Evolutionary conservation across 2,888 invertebrate species (phyloP).

Genomic region (Asteroscopus sphinx): DNA sequence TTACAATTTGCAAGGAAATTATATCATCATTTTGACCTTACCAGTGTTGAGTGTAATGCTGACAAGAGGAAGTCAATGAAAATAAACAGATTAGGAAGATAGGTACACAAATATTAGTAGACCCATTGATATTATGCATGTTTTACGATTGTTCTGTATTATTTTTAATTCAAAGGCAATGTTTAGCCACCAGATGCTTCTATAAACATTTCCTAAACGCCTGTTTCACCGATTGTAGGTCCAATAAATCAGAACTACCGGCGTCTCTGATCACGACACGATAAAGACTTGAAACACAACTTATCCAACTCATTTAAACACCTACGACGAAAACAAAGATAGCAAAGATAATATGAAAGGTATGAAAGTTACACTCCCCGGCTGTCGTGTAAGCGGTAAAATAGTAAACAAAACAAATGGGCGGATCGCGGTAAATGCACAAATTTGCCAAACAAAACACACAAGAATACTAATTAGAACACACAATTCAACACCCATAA

Average conservation of each 20-base stretch:
- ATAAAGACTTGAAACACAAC: conserved; percentile 19
- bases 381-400: conserved; percentile 67
- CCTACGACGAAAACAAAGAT: conserved; percentile 47
- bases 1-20: conserved; percentile 9
- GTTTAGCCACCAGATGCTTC: conserved; percentile 26
- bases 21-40: conserved; percentile 9
- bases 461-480: conserved; percentile 41
- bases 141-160: neutral
- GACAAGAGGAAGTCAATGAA: conserved; percentile 7
- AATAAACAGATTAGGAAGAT: conserved; percentile 11
- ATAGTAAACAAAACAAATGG: conserved; percentile 85
- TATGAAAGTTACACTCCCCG: conserved; percentile 30
- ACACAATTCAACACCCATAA: conserved; percentile 31
- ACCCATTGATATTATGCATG: neutral
- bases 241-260: conserved; percentile 34
- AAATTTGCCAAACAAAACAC: conserved; percentile 48
- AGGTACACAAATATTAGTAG: neutral
- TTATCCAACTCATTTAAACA: conserved; percentile 19
- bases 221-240: conserved; percentile 13
- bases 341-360: conserved; percentile 50
- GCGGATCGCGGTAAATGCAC: conserved; percentile 64
- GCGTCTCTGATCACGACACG: conserved; percentile 17
- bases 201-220: conserved; percentile 4
- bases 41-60: neutral
- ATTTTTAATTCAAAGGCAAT: conserved; percentile 2